Conservation (phyloP, 2,888 invertebrate genomes). For the Cantharis rufa region DNA sequence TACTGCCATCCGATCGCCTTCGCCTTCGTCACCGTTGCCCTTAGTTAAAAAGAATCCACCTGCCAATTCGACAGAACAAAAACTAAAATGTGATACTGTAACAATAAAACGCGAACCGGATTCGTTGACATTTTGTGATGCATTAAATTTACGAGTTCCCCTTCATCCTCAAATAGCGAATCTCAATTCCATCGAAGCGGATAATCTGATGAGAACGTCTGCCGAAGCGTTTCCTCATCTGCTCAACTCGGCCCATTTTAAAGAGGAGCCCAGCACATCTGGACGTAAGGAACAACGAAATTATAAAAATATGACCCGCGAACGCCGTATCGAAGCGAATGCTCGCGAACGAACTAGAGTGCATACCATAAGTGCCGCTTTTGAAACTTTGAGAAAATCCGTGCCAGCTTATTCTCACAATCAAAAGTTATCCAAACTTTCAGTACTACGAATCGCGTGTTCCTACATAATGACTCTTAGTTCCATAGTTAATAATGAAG, state of each 20-base stretch:
- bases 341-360: constrained; percentile 91
- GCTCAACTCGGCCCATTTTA: not conserved
- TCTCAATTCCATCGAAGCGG: constrained; percentile 44
- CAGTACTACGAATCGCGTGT: constrained; percentile 90
- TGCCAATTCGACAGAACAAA: constrained; percentile 1
- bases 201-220: constrained; percentile 44
- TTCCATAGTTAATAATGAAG: constrained; percentile 69
- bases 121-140: constrained; percentile 38
- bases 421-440: constrained; percentile 91
- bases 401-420: constrained; percentile 92
- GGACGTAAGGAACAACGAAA: constrained; percentile 73
- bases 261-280: constrained; percentile 5
- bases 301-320: constrained; percentile 94
- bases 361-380: constrained; percentile 94
- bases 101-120: constrained; percentile 21
- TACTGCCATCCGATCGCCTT: constrained; percentile 43
- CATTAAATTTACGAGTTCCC: constrained; percentile 47
- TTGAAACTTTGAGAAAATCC: constrained; percentile 81
- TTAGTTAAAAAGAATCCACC: constrained; percentile 30
- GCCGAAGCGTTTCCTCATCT: constrained; percentile 46
- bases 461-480: constrained; percentile 90
- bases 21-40: constrained; percentile 37
- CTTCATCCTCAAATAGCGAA: constrained; percentile 44
- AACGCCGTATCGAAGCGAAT: constrained; percentile 91
- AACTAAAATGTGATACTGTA: constrained; percentile 19